These are phyloP conservation scores for Uria lomvia DNA, from an alignment of 2,113 vertebrate genomes.

Conservation along the genomic window DNA sequence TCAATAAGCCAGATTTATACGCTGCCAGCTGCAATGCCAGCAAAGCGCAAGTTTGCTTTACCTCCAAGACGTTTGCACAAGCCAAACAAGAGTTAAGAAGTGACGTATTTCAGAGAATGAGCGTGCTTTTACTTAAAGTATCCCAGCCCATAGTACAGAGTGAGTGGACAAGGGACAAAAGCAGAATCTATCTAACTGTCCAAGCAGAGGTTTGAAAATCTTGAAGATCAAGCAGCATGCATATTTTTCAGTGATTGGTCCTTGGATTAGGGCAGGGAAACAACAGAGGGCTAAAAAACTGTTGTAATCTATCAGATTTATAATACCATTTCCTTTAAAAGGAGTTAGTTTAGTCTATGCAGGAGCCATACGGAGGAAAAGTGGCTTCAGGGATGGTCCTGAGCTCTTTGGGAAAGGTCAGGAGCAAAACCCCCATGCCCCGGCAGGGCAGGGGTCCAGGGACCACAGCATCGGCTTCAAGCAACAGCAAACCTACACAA, in stretches of 20 bases:
- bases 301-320: neutral
- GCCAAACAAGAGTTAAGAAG: neutral
- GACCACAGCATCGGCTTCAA: neutral
- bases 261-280: neutral
- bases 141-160: neutral
- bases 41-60: neutral
- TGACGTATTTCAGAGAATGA: neutral
- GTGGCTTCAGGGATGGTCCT: neutral
- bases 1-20: neutral
- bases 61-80: neutral
- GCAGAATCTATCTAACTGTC: neutral
- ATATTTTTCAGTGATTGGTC: neutral
- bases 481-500: neutral
- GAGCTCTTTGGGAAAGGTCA: neutral
- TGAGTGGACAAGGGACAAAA: fast-evolving
- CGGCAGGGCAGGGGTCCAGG: neutral
- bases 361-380: neutral
- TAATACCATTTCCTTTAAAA: neutral
- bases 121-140: neutral
- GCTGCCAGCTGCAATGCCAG: neutral
- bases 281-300: neutral
- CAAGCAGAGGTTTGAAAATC: neutral
- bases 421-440: neutral
- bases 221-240: neutral
- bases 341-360: neutral